These are phyloP conservation scores for Perca flavescens DNA, from an alignment of 2,113 vertebrate genomes.

Conservation along the genomic window DNA sequence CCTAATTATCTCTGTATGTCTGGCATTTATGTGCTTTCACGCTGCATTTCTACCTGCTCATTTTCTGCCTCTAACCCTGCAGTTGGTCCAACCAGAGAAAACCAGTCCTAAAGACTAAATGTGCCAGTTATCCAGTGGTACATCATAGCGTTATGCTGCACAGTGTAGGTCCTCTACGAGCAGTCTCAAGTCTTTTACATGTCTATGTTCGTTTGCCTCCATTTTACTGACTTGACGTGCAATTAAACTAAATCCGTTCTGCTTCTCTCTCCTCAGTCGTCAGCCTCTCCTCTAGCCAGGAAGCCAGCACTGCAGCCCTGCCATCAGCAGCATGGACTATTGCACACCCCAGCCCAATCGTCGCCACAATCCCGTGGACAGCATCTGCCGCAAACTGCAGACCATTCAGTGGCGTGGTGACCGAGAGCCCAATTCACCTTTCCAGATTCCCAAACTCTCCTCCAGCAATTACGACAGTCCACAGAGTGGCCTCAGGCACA, in stretches of 20 bases:
- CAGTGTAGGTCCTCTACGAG: background rate
- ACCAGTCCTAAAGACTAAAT: background rate
- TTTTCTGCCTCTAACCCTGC: background rate
- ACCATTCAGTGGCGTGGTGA: conserved; percentile 89
- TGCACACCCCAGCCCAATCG: conserved; percentile 71
- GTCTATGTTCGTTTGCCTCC: too few species aligned
- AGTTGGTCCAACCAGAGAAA: background rate
- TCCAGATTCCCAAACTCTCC: conserved; percentile 89
- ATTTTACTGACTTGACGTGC: background rate
- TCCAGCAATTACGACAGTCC: conserved; percentile 87
- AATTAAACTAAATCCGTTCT: background rate
- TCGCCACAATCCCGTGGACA: conserved; percentile 91
- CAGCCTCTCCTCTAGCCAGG: conserved; percentile 54
- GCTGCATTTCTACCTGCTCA: background rate
- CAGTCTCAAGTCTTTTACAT: background rate
- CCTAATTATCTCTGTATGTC: background rate
- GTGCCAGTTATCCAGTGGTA: background rate
- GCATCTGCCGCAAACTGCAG: conserved; percentile 91
- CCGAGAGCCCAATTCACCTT: conserved; percentile 79
- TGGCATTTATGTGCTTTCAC: background rate
- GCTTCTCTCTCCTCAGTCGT: conserved; percentile 55
- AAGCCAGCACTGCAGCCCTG: conserved; percentile 24
- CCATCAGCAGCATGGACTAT: conserved; percentile 74
- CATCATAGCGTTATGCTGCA: background rate
- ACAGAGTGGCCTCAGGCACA: conserved; percentile 79